Conservation (phyloP, 30 jellyfish, hydroid and myxozoan genomes). For the Turritopsis rubra region DNA sequence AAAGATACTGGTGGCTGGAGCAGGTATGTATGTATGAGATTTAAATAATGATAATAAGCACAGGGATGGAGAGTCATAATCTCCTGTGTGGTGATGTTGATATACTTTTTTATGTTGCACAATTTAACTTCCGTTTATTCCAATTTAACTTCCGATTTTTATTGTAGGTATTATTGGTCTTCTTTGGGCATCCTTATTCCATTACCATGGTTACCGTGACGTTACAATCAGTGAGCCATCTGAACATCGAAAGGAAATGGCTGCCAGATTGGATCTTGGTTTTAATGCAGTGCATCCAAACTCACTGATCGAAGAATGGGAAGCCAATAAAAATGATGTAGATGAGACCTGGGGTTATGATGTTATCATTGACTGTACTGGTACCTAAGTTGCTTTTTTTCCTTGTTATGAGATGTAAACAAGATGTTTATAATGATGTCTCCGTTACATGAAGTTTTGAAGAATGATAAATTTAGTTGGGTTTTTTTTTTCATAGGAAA, state of each 20-base stretch:
- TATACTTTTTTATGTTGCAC: too few relatives aligned
- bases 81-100: too few relatives aligned
- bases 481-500: neutral
- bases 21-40: too few relatives aligned
- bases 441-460: too few relatives aligned
- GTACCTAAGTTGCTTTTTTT: neutral
- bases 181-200: slow-evolving; percentile 79
- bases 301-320: slow-evolving; percentile 25
- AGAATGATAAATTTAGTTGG: neutral
- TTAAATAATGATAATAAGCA: too few relatives aligned
- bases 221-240: slow-evolving; percentile 66
- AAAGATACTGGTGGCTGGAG: slow-evolving; percentile 59
- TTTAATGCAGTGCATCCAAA: slow-evolving; percentile 48
- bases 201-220: slow-evolving; percentile 82
- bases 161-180: slow-evolving; percentile 63
- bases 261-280: slow-evolving; percentile 53
- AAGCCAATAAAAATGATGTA: slow-evolving; percentile 21
- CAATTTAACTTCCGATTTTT: neutral
- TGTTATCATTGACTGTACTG: slow-evolving; percentile 82
- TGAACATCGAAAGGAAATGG: slow-evolving; percentile 69
- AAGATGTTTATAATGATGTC: neutral
- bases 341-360: slow-evolving; percentile 83
- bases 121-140: too few relatives aligned
- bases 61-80: too few relatives aligned
- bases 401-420: slow-evolving; percentile 8